Evolutionary conservation across 2,888 invertebrate species (phyloP).

Genomic region (Diaperis boleti): DNA sequence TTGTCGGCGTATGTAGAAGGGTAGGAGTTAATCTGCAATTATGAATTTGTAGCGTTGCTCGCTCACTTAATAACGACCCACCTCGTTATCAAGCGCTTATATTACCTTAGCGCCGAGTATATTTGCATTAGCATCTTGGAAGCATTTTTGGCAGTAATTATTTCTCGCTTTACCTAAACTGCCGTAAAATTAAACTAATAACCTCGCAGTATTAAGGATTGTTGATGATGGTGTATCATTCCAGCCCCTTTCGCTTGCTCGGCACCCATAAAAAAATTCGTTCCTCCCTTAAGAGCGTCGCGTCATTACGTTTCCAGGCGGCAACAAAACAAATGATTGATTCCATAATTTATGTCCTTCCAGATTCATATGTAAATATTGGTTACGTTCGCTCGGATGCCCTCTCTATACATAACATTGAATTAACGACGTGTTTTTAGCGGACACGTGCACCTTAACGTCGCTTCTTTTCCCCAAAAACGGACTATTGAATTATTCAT

Average conservation of each 20-base stretch:
- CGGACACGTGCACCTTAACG: slow-evolving; percentile 14
- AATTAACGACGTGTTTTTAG: slow-evolving; percentile 52
- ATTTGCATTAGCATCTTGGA: slow-evolving; percentile 42
- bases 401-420: slow-evolving; percentile 49
- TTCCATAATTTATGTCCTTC: slow-evolving; percentile 44
- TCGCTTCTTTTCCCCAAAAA: slow-evolving; percentile 19
- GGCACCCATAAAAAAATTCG: slow-evolving; percentile 10
- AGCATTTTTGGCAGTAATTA: slow-evolving; percentile 43
- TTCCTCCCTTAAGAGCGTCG: slow-evolving; percentile 8
- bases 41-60: slow-evolving; percentile 39
- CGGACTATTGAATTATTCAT: slow-evolving; percentile 63
- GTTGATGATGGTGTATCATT: slow-evolving; percentile 12
- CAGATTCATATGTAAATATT: slow-evolving; percentile 55
- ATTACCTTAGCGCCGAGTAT: slow-evolving; percentile 34
- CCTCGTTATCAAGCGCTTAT: slow-evolving; percentile 32
- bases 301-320: slow-evolving; percentile 27
- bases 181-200: slow-evolving; percentile 39
- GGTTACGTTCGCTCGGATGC: slow-evolving; percentile 50
- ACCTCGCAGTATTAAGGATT: slow-evolving; percentile 36
- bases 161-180: slow-evolving; percentile 40
- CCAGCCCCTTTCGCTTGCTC: neutral
- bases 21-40: slow-evolving; percentile 39
- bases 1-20: slow-evolving; percentile 26
- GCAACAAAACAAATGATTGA: slow-evolving; percentile 41
- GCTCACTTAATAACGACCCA: slow-evolving; percentile 38